phyloP scores from a whole-genome alignment of 2,113 vertebrate genomes.

The Gasterosteus aculeatus region DNA sequence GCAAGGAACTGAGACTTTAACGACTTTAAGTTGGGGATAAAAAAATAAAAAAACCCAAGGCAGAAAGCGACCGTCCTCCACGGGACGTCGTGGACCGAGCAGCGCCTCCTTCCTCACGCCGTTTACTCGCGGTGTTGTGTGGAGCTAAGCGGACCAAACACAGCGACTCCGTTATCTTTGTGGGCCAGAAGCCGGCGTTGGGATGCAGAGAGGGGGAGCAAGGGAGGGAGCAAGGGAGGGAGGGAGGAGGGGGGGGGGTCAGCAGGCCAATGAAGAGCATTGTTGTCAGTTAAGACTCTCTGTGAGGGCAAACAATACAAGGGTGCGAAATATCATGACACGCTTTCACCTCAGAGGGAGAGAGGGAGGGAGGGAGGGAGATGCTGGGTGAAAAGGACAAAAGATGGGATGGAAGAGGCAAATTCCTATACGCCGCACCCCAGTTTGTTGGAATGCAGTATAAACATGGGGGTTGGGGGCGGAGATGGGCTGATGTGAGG shows the following conservation, averaged over 20 bases:
- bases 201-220: too few species aligned
- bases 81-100: constrained; percentile 14
- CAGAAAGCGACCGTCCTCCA: background rate
- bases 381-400: constrained; percentile 53
- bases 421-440: constrained; percentile 45
- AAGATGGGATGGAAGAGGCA: constrained; percentile 46
- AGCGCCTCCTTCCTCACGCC: constrained; percentile 24
- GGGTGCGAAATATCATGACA: constrained; percentile 7
- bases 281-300: constrained; percentile 25
- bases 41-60: too few species aligned
- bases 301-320: constrained; percentile 1
- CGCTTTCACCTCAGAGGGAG: constrained; percentile 9
- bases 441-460: constrained; percentile 54
- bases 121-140: constrained; percentile 1
- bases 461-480: constrained; percentile 45
- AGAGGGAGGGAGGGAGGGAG: constrained; percentile 28
- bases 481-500: constrained; percentile 24
- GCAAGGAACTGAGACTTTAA: background rate
- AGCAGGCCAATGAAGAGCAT: constrained; percentile 7
- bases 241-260: too few species aligned
- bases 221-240: too few species aligned
- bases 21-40: too few species aligned
- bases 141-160: background rate
- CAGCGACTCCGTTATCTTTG: background rate
- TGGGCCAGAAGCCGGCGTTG: constrained; percentile 5